Base-by-base conservation (phyloP, 2,888 invertebrate genomes). In the Buathra laborator region DNA sequence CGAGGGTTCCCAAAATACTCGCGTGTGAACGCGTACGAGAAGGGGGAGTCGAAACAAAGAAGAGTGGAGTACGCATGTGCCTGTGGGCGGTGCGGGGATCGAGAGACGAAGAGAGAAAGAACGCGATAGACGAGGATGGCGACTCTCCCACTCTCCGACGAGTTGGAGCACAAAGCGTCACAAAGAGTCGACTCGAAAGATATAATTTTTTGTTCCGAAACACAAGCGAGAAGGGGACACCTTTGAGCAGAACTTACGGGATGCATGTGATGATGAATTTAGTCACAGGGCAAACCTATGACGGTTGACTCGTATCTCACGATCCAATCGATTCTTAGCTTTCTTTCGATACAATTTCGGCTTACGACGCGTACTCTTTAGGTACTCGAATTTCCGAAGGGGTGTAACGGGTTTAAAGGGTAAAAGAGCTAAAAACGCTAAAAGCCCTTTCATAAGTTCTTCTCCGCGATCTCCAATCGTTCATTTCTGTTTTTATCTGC, bases 21-120 rank as follows among this genome's bases (percentile, higher is more conserved):
- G 78, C 84, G 84, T 84, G 86, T 81, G 83, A 86, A 86, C 84
- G 78, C 32, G 75, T 71, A 64, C 48, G 74, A 48, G 59, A 76
- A 37, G 72, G 75, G 76, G 71, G 68, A 66, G 56, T 67, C 56
- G 75, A 81, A 81, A 86, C 86, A 86, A 84, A 84, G 86, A 86
- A 74, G 62, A 62, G 48, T 66, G 43, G 24, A 79, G 75, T 84
- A 84, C 86, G 86, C 86, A 86, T 86, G 86, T 82, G 84, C 86
- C 37, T n/a, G 62, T 51, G 37, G 19, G 19, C 43, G 46, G 59
- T 84, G 86, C 82, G 81, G 29, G 67, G 59, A 77, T 71, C 71
- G 46, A 56, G 80, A 67, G 76, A 59, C 43, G 62, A 53, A 72
- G 76, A 85, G 80, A 83, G 75, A 51, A 70, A 85, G 64, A 67